phyloP scores from a whole-genome alignment of 1,140 invertebrate species.

The Ceratoteleas bidentatus region DNA sequence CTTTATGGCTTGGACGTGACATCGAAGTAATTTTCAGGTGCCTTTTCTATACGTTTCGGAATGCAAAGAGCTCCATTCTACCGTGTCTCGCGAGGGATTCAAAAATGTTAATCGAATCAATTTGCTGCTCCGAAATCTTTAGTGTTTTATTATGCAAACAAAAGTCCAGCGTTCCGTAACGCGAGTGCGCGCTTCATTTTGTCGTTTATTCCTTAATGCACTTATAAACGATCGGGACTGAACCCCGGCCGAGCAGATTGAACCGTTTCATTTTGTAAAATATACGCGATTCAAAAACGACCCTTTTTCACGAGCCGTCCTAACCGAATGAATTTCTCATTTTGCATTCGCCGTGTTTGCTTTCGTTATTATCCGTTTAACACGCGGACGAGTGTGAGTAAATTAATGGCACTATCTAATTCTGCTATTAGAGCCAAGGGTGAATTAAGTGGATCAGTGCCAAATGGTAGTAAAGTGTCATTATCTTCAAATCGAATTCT shows the following conservation, averaged over 20 bases:
- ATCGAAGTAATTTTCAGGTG: conserved; percentile 63
- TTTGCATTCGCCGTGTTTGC: conserved; percentile 3
- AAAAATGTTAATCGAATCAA: conserved; percentile 65
- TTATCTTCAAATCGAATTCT: conserved; percentile 34
- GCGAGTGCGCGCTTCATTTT: conserved; percentile 9
- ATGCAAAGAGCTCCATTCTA: conserved; percentile 49
- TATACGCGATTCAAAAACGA: conserved; percentile 11
- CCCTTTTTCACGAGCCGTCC: conserved; percentile 16
- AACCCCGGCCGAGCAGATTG: conserved; percentile 13
- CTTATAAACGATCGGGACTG: conserved; percentile 14
- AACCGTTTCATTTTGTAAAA: conserved; percentile 20
- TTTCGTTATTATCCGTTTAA: conserved; percentile 39
- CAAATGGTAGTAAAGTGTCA: conserved; percentile 55
- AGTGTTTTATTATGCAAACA: conserved; percentile 44
- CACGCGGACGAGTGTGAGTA: conserved; percentile 49
- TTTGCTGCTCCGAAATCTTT: conserved; percentile 40
- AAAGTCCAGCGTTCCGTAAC: conserved; percentile 19
- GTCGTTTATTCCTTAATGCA: conserved; percentile 23
- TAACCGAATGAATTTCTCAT: conserved; percentile 43
- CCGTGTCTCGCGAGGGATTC: conserved; percentile 36
- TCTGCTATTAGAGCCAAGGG: conserved; percentile 64
- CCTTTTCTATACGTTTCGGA: conserved; percentile 65
- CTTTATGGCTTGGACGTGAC: conserved; percentile 63
- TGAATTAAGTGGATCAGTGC: conserved; percentile 64
- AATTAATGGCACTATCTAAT: conserved; percentile 59